Conservation (phyloP, 2,113 vertebrate species). For the Podocnemis expansa region DNA sequence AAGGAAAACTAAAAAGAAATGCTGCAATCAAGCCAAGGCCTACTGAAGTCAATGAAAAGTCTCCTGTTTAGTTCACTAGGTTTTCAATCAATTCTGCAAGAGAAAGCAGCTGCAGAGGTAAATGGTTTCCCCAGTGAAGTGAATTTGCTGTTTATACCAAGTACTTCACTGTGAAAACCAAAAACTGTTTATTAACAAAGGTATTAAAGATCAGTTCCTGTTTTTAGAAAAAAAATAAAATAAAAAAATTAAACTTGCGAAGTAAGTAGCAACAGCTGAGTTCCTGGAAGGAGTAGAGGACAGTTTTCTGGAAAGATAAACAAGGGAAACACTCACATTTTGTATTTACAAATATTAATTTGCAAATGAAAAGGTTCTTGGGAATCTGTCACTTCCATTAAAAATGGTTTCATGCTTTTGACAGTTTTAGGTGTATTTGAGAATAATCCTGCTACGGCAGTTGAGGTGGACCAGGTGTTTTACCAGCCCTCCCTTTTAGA, state of each 20-base stretch:
- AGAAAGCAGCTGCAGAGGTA: slow-evolving; percentile 68
- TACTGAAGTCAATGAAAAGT: neutral
- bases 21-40: neutral
- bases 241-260: slow-evolving; percentile 20
- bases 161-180: slow-evolving; percentile 46
- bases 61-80: neutral
- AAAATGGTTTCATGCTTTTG: neutral
- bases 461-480: neutral
- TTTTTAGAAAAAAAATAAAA: slow-evolving; percentile 14
- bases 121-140: slow-evolving; percentile 11
- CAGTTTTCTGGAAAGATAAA: slow-evolving; percentile 12
- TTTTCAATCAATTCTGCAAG: slow-evolving; percentile 1
- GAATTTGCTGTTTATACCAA: slow-evolving; percentile 47
- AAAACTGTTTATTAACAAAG: slow-evolving; percentile 71
- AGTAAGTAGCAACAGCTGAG: slow-evolving; percentile 43
- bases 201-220: slow-evolving; percentile 61
- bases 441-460: neutral
- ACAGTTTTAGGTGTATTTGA: neutral
- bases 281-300: neutral
- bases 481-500: neutral
- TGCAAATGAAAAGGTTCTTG: neutral
- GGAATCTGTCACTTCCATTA: neutral
- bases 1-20: neutral
- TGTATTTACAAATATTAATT: neutral
- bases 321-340: neutral